Percentiles rank a stretch among this genome's conserved stretches.
These are phyloP conservation scores for Poecilus cupreus DNA, from an alignment of 2,888 invertebrate species.

Conservation along the genomic window DNA sequence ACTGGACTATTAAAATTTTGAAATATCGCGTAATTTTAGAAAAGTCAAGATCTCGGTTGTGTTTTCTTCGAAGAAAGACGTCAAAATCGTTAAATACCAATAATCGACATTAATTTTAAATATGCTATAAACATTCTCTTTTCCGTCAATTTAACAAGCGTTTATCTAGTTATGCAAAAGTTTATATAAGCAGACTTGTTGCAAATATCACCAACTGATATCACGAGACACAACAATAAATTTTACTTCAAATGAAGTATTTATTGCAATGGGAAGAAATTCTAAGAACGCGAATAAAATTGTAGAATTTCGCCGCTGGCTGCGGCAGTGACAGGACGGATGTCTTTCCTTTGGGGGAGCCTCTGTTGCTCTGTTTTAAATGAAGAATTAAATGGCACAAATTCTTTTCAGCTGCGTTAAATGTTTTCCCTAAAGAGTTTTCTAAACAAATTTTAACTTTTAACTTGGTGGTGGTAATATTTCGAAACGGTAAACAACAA, in stretches of 20 bases:
- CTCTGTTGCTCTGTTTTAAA: too few species aligned
- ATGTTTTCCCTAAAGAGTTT: too few species aligned
- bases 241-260: conserved; percentile 16
- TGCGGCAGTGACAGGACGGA: neutral
- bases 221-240: conserved; percentile 8
- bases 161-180: conserved; percentile 41
- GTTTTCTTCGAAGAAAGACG: neutral
- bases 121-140: conserved; percentile 39
- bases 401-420: too few species aligned
- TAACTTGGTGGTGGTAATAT: too few species aligned
- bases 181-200: conserved; percentile 36
- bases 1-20: neutral
- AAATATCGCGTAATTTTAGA: neutral
- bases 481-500: too few species aligned
- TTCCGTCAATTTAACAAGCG: conserved; percentile 40
- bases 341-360: too few species aligned
- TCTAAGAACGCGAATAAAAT: conserved; percentile 27
- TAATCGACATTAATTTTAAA: conserved; percentile 30
- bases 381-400: too few species aligned
- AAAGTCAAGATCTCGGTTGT: neutral
- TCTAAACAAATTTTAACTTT: too few species aligned
- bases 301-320: conserved; percentile 13
- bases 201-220: conserved; percentile 38
- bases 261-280: conserved; percentile 43
- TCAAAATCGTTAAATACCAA: conserved; percentile 34